Base-by-base conservation (phyloP, 2,113 vertebrate species). In the Indicator indicator region DNA sequence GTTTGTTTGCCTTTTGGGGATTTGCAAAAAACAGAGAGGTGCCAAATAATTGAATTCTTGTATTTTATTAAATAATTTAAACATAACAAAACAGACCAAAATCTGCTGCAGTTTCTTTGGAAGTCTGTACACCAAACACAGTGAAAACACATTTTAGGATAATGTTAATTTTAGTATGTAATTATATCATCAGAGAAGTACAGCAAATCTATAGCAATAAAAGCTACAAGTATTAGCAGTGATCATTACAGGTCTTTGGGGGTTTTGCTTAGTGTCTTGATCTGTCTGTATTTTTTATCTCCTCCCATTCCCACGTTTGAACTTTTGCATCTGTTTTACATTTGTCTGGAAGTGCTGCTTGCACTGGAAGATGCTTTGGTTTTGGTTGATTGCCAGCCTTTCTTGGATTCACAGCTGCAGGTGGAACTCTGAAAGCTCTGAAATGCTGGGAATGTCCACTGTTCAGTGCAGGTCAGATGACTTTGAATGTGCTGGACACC, bases 191-290 rank as follows among this genome's bases (percentile, higher is more conserved):
- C 64, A 52, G 73, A 77, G 77, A 70, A 38, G 36, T 21, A 55
- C 62, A 58, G 87, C 46, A 48, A 81, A 68, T 75, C 75, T 67
- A 44, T 68, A 75, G 68, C 63, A 60, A 30, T 74, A 46, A 87
- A 67, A 91, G 42, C 62, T 84, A 52, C 27, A 59, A 68, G 74
- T 74, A 72, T 89, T 89, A 89, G 82, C 54, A 64, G 67, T 59
- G 77, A 46, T 93, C 2, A 0, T 87, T 91, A 52, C 3, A 59
- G 75, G 48, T 33, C 85, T 40, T 46, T 28, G 54, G 48, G 44
- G 20, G 16, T 36, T 78, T 85, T 89, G 33, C 71, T 33, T 82
- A 68, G 84, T 78, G 42, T 19, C 48, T 82, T 69, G 38, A 62
- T 89, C 65, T 62, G 58, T 52, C 38, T 54, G 16, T 48, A 8